Evolutionary conservation across 2,888 invertebrate species (phyloP).

Genomic region (Drosophila sordidula): DNA sequence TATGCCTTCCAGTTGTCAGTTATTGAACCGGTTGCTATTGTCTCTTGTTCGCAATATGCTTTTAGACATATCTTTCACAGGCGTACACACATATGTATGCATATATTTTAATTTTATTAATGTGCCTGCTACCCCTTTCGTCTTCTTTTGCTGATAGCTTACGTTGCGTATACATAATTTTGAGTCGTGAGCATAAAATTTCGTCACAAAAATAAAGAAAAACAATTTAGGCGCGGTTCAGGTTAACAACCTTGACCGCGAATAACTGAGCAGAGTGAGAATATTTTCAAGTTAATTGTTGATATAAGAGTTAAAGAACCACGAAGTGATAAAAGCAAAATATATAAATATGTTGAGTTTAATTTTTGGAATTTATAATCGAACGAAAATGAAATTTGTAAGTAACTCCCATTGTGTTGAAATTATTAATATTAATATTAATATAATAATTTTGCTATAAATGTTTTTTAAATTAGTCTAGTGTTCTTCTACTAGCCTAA

Average conservation of each 20-base stretch:
- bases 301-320: conserved; percentile 23
- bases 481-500: no score
- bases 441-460: no score
- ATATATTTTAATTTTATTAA: conserved; percentile 39
- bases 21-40: conserved; percentile 70
- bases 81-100: not conserved
- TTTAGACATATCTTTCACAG: conserved; percentile 28
- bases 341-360: not conserved
- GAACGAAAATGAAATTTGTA: no score
- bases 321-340: conserved; percentile 1
- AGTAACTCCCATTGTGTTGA: no score
- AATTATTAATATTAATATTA: no score
- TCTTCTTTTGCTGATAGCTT: conserved; percentile 20
- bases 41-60: conserved; percentile 30
- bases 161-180: conserved; percentile 61
- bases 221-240: conserved; percentile 43
- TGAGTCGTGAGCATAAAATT: conserved; percentile 41
- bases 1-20: conserved; percentile 58
- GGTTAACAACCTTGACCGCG: conserved; percentile 79
- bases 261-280: conserved; percentile 43
- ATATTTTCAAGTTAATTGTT: conserved; percentile 16
- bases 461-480: no score
- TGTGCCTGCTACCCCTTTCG: conserved; percentile 17
- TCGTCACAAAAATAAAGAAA: conserved; percentile 22
- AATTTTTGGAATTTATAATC: not conserved